Conservation (phyloP, 2,888 invertebrate genomes). For the Hipparchia sbordonii region DNA sequence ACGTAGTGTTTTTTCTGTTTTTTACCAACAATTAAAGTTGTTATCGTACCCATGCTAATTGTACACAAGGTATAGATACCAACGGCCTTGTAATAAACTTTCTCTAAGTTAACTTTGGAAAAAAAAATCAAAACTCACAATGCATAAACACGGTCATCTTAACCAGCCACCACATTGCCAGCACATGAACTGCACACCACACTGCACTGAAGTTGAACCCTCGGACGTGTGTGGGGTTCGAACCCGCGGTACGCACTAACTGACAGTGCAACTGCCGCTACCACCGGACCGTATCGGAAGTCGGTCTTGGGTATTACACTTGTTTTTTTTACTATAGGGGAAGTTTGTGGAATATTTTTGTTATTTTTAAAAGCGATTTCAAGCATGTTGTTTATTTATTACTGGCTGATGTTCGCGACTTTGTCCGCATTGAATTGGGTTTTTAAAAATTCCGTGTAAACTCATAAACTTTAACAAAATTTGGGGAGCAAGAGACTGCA, state of each 20-base stretch:
- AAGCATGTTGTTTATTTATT: not conserved
- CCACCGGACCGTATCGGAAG: conserved; percentile 74
- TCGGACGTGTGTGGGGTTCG: conserved; percentile 76
- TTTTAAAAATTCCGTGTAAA: too few relatives aligned
- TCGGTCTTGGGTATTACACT: conserved; percentile 20
- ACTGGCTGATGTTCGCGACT: too few relatives aligned
- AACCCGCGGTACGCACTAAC: conserved; percentile 72
- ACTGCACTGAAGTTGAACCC: not conserved
- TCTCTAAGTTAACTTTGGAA: not conserved
- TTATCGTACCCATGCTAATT: too few relatives aligned
- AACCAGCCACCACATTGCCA: conserved; percentile 41
- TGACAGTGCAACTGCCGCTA: conserved; percentile 72
- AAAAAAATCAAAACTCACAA: conserved; percentile 35
- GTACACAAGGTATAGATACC: too few relatives aligned
- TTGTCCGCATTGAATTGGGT: too few relatives aligned
- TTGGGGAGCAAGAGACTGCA: too few relatives aligned
- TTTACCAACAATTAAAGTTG: too few relatives aligned
- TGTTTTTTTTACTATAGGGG: conserved; percentile 19
- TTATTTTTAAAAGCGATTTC: not conserved
- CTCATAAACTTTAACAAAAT: too few relatives aligned
- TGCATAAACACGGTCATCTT: conserved; percentile 40
- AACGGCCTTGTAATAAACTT: not conserved
- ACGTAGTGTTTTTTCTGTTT: too few relatives aligned
- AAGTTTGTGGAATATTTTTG: conserved; percentile 14
- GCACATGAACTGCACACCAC: conserved; percentile 8